These are phyloP conservation scores for Dicranocentrus wangi DNA, from an alignment of 2,888 invertebrate species.

Conservation along the genomic window DNA sequence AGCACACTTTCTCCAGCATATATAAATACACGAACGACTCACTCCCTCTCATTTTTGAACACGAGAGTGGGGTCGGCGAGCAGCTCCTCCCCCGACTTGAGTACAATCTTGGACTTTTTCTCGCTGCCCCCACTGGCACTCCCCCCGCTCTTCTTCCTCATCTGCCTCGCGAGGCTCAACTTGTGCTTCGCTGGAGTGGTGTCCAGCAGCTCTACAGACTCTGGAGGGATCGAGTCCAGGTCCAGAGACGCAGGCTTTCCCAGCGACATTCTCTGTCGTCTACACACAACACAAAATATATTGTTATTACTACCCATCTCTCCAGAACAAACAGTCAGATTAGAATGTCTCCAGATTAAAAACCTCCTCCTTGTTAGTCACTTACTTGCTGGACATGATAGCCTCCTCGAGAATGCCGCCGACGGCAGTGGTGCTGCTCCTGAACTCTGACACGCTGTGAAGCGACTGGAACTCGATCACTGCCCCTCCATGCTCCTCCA, in stretches of 20 bases:
- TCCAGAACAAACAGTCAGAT: too few species aligned
- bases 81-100: conserved; percentile 55
- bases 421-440: neutral
- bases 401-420: neutral
- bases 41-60: conserved; percentile 30
- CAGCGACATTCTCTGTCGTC: conserved; percentile 36
- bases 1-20: too few species aligned
- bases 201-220: conserved; percentile 53
- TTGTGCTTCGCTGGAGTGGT: conserved; percentile 50
- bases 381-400: neutral
- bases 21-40: too few species aligned
- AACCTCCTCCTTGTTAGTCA: too few species aligned
- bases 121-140: conserved; percentile 2
- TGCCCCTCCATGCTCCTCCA: conserved; percentile 17
- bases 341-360: too few species aligned
- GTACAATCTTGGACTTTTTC: conserved; percentile 45
- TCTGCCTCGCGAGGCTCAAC: conserved; percentile 39
- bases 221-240: conserved; percentile 27
- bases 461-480: conserved; percentile 28
- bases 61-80: conserved; percentile 27
- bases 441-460: conserved; percentile 20
- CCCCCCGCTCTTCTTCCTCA: conserved; percentile 25
- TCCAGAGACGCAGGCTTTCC: conserved; percentile 26
- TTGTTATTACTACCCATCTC: too few species aligned
- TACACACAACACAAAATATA: too few species aligned